A percentile compares a stretch with the other conserved stretches of the same genome.
phyloP scores from a whole-genome alignment of 1,140 invertebrate species.

The Rhizoglyphus robini region DNA sequence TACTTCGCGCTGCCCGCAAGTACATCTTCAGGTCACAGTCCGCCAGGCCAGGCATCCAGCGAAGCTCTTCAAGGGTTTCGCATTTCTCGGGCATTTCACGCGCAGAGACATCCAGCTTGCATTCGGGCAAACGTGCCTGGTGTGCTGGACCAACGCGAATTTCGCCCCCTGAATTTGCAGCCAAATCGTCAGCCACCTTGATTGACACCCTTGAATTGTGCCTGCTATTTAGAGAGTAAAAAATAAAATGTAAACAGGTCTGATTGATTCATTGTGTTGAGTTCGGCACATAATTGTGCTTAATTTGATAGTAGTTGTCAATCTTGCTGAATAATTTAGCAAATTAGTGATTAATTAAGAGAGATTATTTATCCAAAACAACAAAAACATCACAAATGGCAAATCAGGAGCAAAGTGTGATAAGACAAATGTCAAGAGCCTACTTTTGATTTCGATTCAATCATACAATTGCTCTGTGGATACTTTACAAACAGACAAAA shows the following conservation, averaged over 20 bases:
- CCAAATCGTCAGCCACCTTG: conserved; percentile 48
- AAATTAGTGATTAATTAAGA: background rate
- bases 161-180: conserved; percentile 61
- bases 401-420: too few species aligned
- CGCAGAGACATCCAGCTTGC: conserved; percentile 46
- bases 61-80: conserved; percentile 66
- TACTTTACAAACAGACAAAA: background rate
- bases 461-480: too few species aligned
- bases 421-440: too few species aligned
- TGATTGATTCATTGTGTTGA: too few species aligned
- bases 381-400: too few species aligned
- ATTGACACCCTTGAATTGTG: background rate
- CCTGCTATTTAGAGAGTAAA: too few species aligned
- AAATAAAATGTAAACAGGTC: too few species aligned
- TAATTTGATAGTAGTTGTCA: background rate
- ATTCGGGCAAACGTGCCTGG: conserved; percentile 69
- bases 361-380: background rate
- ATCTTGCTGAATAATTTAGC: background rate
- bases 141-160: conserved; percentile 85
- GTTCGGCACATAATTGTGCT: too few species aligned
- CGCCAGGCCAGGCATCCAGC: conserved; percentile 77
- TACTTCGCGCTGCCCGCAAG: conserved; percentile 69
- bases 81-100: conserved; percentile 57
- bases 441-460: too few species aligned
- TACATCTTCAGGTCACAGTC: conserved; percentile 95